These are phyloP conservation scores for Zaprionus gabonicus DNA, from an alignment of 1,140 invertebrate genomes.

Conservation along the genomic window DNA sequence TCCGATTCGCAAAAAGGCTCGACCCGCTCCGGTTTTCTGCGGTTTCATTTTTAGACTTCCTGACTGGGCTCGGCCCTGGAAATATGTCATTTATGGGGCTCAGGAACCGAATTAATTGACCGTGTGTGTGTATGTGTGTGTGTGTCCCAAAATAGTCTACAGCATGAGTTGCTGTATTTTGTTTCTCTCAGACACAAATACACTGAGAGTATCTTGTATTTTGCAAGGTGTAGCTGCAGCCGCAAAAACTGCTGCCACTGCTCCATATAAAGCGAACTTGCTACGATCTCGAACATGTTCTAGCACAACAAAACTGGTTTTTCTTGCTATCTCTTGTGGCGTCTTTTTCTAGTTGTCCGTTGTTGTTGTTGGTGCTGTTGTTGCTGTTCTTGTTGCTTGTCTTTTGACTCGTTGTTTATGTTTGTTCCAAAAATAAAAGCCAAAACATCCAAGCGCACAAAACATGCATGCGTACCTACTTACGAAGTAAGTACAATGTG, in stretches of 20 bases:
- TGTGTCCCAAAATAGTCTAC: conserved; percentile 45
- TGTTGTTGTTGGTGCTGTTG: conserved; percentile 9
- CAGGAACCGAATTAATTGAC: conserved; percentile 23
- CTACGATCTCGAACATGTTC: conserved; percentile 53
- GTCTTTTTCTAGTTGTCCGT: conserved; percentile 33
- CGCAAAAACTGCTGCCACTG: conserved; percentile 40
- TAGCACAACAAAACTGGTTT: conserved; percentile 61
- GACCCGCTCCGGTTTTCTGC: conserved; percentile 41
- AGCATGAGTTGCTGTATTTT: conserved; percentile 7
- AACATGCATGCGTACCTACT: conserved; percentile 21
- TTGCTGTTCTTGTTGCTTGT: conserved; percentile 42
- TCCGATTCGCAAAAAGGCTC: conserved; percentile 56
- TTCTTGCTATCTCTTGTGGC: conserved; percentile 34
- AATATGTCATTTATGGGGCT: conserved; percentile 64
- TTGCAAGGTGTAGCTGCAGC: conserved; percentile 37
- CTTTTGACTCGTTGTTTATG: conserved; percentile 59
- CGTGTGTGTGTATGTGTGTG: conserved; percentile 1
- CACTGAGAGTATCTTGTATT: conserved; percentile 9
- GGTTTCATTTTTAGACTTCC: conserved; percentile 56
- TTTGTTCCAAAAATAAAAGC: conserved; percentile 78
- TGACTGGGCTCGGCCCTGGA: conserved; percentile 65
- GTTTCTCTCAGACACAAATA: not conserved
- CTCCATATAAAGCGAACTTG: conserved; percentile 56
- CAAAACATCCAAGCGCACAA: conserved; percentile 28
- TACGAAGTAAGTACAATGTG: conserved; percentile 10